phyloP scores from a whole-genome alignment of 2,888 invertebrate genomes.

The Epistrophella euchroma region DNA sequence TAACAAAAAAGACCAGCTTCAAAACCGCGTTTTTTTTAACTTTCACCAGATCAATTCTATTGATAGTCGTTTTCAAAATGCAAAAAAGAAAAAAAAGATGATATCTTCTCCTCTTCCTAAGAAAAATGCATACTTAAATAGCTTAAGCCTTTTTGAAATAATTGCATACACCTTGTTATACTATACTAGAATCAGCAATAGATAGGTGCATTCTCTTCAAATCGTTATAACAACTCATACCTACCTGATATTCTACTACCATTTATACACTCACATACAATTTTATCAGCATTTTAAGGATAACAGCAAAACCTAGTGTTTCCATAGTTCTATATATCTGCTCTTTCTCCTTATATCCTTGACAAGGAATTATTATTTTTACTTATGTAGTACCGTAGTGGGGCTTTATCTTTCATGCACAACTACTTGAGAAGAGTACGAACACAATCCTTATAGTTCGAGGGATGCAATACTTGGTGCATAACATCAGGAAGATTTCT shows the following conservation, averaged over 20 bases:
- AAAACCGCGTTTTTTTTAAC: too few species aligned
- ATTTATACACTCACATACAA: not conserved
- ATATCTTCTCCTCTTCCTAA: not conserved
- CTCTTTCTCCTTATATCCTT: conserved; percentile 17
- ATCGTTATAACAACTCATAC: too few species aligned
- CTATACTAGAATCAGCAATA: not conserved
- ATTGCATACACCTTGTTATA: conserved; percentile 4
- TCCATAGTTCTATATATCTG: conserved; percentile 12
- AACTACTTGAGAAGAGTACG: conserved; percentile 22
- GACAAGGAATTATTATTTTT: conserved; percentile 64
- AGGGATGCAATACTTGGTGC: conserved; percentile 31
- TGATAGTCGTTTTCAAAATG: not conserved
- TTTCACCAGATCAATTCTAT: not conserved
- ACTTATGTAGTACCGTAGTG: conserved; percentile 32
- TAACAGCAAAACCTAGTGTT: not conserved
- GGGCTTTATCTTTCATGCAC: conserved; percentile 61
- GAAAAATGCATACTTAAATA: conserved; percentile 5
- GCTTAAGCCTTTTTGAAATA: conserved; percentile 40
- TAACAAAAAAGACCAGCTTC: too few species aligned
- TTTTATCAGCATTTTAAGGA: conserved; percentile 8
- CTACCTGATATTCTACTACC: not conserved
- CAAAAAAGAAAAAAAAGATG: not conserved
- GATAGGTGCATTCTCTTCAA: too few species aligned
- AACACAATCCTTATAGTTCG: not conserved
- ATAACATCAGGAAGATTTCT: conserved; percentile 26